phyloP scores from a whole-genome alignment of 2,797 vertebrate species.

The Sciurus vulgaris region DNA sequence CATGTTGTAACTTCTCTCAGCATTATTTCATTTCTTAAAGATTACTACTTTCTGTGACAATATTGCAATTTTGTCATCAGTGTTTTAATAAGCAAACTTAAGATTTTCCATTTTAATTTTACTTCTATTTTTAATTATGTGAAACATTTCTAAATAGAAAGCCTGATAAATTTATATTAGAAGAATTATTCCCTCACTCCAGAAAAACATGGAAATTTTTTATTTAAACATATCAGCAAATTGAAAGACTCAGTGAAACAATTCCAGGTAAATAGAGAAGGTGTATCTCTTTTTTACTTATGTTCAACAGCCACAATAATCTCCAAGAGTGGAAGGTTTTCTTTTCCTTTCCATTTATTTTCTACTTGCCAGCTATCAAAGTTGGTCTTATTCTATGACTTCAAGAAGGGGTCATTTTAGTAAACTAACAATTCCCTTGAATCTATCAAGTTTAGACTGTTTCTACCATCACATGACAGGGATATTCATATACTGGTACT shows the following conservation, averaged over 20 bases:
- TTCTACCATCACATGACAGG: neutral
- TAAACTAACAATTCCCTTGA: slow-evolving; percentile 25
- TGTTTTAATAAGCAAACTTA: slow-evolving; percentile 5
- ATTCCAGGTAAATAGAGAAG: neutral
- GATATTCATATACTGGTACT: neutral
- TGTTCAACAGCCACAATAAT: neutral
- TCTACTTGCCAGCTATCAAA: neutral
- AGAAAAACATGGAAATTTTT: slow-evolving; percentile 41
- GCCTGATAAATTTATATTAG: slow-evolving; percentile 32
- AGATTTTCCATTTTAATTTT: neutral
- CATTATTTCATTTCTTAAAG: no score
- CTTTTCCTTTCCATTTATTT: slow-evolving; percentile 4
- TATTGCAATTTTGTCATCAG: neutral
- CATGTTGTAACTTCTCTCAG: no score
- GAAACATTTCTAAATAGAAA: slow-evolving; percentile 53
- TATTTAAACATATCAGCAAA: slow-evolving; percentile 23
- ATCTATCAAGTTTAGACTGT: neutral
- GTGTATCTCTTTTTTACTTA: neutral
- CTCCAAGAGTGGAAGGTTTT: neutral
- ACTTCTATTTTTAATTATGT: slow-evolving; percentile 23
- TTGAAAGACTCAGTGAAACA: neutral
- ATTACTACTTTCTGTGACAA: neutral
- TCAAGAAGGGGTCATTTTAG: neutral
- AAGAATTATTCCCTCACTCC: neutral
- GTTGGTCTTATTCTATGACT: neutral